These are phyloP conservation scores for Sylvia borin DNA, from an alignment of 2,797 vertebrate genomes.

Conservation along the genomic window DNA sequence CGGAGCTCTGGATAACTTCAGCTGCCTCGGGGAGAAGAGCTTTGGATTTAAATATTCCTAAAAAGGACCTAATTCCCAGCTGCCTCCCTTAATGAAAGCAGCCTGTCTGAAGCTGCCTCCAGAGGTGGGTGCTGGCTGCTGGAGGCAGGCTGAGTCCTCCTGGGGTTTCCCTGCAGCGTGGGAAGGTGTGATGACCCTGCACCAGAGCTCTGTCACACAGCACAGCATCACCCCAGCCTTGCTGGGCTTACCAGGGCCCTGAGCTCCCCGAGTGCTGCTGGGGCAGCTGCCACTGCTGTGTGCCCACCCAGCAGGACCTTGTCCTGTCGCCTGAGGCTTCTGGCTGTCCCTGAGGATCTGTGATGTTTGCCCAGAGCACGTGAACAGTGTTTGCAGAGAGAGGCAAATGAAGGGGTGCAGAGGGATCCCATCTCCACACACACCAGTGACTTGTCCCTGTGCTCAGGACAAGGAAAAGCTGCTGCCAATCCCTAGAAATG, in stretches of 20 bases:
- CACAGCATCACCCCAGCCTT: not conserved
- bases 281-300: not conserved
- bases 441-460: too few relatives aligned
- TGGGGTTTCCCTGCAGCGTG: rapidly evolving
- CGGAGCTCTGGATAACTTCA: not conserved
- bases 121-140: not conserved
- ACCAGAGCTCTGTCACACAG: not conserved
- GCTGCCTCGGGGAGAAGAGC: not conserved
- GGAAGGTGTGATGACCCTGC: not conserved
- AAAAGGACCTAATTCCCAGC: not conserved
- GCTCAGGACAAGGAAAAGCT: not conserved
- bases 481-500: not conserved
- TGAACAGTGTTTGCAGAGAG: not conserved
- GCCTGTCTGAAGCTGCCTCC: not conserved
- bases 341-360: not conserved
- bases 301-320: not conserved
- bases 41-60: not conserved
- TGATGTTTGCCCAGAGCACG: not conserved
- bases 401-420: not conserved
- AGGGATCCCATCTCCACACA: rapidly evolving
- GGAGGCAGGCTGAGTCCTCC: not conserved
- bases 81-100: not conserved
- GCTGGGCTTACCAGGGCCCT: rapidly evolving
- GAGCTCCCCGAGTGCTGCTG: not conserved
- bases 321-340: not conserved